phyloP scores from a whole-genome alignment of 1,140 invertebrate genomes.

The Drosophila paulistorum region DNA sequence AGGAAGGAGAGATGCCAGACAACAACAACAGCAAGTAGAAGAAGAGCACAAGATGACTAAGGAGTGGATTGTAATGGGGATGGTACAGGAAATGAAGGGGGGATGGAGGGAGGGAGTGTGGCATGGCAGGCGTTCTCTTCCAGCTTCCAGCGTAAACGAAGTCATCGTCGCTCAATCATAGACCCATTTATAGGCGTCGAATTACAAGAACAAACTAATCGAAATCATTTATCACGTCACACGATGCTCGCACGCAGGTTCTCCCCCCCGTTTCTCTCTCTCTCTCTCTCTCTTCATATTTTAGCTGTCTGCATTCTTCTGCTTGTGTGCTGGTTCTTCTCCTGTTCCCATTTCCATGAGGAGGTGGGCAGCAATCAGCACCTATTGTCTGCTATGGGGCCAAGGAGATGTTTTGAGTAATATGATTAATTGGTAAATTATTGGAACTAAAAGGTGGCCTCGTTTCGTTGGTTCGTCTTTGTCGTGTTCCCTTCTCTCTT shows the following conservation, averaged over 20 bases:
- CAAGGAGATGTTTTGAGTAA: slow-evolving; percentile 61
- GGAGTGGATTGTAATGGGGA: neutral
- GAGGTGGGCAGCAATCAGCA: slow-evolving; percentile 75
- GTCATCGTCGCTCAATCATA: slow-evolving; percentile 81
- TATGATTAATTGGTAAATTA: slow-evolving; percentile 81
- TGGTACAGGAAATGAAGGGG: slow-evolving; percentile 30
- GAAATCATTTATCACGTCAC: slow-evolving; percentile 83
- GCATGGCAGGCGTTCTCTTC: slow-evolving; percentile 25
- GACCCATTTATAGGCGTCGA: slow-evolving; percentile 83
- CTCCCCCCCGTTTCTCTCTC: neutral
- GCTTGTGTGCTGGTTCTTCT: slow-evolving; percentile 23
- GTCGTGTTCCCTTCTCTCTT: slow-evolving; percentile 22
- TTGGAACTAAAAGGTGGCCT: slow-evolving; percentile 78
- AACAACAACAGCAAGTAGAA: slow-evolving; percentile 25
- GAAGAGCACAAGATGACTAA: slow-evolving; percentile 12
- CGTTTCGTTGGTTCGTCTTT: slow-evolving; percentile 26
- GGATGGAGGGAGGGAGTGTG: slow-evolving; percentile 17
- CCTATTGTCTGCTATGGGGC: slow-evolving; percentile 72
- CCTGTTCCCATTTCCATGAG: slow-evolving; percentile 59
- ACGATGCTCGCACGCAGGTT: slow-evolving; percentile 49
- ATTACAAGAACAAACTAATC: slow-evolving; percentile 83
- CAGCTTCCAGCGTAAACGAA: slow-evolving; percentile 69
- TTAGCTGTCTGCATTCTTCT: slow-evolving; percentile 10
- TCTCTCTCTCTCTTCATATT: slow-evolving; percentile 19
- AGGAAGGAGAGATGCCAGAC: slow-evolving; percentile 44